These are phyloP conservation scores for Xestia xanthographa DNA, from an alignment of 2,888 invertebrate genomes.

Conservation along the genomic window DNA sequence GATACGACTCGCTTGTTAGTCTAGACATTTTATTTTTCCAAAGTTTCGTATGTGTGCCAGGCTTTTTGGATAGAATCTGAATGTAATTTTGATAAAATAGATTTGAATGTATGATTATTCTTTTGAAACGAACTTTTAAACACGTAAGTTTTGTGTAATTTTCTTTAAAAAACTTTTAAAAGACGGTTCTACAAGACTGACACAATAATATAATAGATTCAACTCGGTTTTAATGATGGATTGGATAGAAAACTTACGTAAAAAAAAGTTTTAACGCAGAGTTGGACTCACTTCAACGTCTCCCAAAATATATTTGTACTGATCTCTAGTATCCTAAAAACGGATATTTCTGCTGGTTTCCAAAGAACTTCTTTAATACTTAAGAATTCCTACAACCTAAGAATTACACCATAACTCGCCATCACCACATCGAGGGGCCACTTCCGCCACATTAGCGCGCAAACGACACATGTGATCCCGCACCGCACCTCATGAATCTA, in stretches of 20 bases:
- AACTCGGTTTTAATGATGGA: not conserved
- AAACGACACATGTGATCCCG: slow-evolving; percentile 86
- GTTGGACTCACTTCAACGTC: not conserved
- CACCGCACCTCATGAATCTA: slow-evolving; percentile 85
- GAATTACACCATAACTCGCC: slow-evolving; percentile 34
- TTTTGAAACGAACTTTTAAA: not conserved
- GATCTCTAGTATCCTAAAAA: not conserved
- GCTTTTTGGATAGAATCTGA: slow-evolving; percentile 2
- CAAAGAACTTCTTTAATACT: not conserved
- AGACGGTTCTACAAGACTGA: not conserved
- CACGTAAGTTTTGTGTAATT: not conserved
- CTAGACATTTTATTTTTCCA: slow-evolving; percentile 62
- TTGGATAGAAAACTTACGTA: not conserved
- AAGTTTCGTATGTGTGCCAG: slow-evolving; percentile 46
- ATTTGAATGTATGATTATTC: not conserved
- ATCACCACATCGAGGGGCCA: slow-evolving; percentile 56
- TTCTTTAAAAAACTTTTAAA: slow-evolving; percentile 1
- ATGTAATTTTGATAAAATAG: slow-evolving; percentile 1
- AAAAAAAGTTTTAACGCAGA: not conserved
- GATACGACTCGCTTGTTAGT: slow-evolving; percentile 50
- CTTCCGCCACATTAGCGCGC: slow-evolving; percentile 83
- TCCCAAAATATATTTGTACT: not conserved
- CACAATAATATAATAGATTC: not conserved
- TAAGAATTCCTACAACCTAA: slow-evolving; percentile 1
- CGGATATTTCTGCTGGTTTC: not conserved